Evolutionary conservation across 1,140 invertebrate genomes (phyloP).

Genomic region (Centruroides sculpturatus): DNA sequence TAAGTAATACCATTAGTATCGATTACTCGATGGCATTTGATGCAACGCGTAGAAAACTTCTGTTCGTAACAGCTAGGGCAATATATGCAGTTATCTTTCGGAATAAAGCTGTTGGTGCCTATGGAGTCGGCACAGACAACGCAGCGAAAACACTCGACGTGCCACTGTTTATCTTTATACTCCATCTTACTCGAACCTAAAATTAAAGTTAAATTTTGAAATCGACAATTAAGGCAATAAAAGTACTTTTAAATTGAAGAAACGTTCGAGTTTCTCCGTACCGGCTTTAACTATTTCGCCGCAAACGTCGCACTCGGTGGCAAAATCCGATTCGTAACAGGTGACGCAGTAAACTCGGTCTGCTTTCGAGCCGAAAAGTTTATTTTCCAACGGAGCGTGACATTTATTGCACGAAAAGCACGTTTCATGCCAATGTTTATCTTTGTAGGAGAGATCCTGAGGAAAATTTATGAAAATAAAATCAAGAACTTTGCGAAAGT

Average conservation of each 20-base stretch:
- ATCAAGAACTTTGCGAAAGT: no score
- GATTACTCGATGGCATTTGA: conserved; percentile 91
- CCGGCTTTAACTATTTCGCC: conserved; percentile 96
- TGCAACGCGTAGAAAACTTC: conserved; percentile 95
- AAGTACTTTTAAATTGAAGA: no score
- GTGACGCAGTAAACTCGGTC: conserved; percentile 97
- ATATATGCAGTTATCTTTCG: conserved; percentile 96
- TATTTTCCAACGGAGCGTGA: conserved; percentile 85
- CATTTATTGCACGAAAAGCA: conserved; percentile 99
- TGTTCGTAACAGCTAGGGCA: conserved; percentile 97
- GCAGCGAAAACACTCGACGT: conserved; percentile 99
- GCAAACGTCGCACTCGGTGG: conserved; percentile 95
- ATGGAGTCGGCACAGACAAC: conserved; percentile 90
- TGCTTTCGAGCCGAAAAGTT: conserved; percentile 93
- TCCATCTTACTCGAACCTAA: conserved; percentile 99
- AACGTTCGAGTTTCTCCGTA: conserved; percentile 25
- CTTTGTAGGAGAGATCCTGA: conserved; percentile 99
- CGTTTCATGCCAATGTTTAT: conserved; percentile 98
- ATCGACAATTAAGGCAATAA: no score
- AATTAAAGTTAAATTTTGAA: background rate
- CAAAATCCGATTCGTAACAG: conserved; percentile 98
- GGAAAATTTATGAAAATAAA: no score
- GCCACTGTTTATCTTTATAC: conserved; percentile 99
- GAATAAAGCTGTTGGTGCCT: conserved; percentile 98
- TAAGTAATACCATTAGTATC: conserved; percentile 92